Base-by-base conservation (phyloP, 1,140 invertebrate genomes). In the Notospermus geniculatus region DNA sequence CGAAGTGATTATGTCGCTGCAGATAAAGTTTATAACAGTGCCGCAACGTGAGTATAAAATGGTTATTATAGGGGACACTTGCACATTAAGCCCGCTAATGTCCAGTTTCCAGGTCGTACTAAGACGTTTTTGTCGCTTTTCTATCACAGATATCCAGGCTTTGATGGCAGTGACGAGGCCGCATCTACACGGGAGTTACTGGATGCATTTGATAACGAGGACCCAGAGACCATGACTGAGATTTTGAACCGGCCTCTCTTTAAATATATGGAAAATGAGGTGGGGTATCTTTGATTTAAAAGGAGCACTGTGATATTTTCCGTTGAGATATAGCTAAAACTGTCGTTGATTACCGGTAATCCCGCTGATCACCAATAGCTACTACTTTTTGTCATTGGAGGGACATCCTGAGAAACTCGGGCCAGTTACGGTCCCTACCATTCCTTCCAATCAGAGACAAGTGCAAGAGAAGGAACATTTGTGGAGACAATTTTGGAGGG, bases 251-350 rank as follows among this genome's bases (percentile, higher is more conserved):
- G 86, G 73, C 88, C 93, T 1, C 95, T 97, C 75, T 95, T 97
- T 58, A 90, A 91, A 64, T 91, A 93, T 71, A 93, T 97, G 92
- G 94, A 97, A 77, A 90, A 95, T 28, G 93, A 95, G 72, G 80
- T 82, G 63, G 69, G 68, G 66, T 36, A 23, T 30, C 7, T 9
- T 27, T 46, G 63, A 11, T 46, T 52, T 27, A 28, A 30, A 27
- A 27, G 15, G 56, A 36, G 19, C 17, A 41, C 30, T 27, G n/a
- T 27, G 25, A 17, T 58, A 2, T 25, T 22, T 43, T 29, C 7
- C 53, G n/a, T n/a, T n/a, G n/a, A n/a, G n/a, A n/a, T n/a, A n/a
- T n/a, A 17, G 32, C 17, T 27, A 39, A n/a, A 2, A 15, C 7
- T 15, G 28, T 19, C 19, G 11, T 62, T 43, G 27, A 9, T 9